Conservation (phyloP, 1,140 invertebrate genomes). For the Papilio machaon region DNA sequence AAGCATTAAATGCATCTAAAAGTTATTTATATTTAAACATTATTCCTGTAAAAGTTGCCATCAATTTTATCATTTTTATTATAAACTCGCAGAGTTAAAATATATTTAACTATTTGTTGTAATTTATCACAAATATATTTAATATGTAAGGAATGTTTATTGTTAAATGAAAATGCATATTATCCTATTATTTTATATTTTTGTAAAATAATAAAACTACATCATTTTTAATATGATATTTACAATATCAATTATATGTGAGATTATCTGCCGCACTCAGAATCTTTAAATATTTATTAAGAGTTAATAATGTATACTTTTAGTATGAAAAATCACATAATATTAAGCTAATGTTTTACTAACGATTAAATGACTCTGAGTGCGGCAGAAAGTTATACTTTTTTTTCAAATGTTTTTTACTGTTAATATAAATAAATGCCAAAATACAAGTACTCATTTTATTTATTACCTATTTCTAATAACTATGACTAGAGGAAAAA, state of each 20-base stretch:
- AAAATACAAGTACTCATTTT: not conserved
- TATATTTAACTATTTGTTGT: not conserved
- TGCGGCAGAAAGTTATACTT: too few relatives aligned
- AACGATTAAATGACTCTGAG: too few relatives aligned
- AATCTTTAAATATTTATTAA: too few relatives aligned
- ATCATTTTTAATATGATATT: not conserved
- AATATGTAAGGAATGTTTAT: not conserved
- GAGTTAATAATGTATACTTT: too few relatives aligned
- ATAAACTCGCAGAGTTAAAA: not conserved
- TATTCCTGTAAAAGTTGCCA: not conserved
- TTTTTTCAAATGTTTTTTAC: not conserved
- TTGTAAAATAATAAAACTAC: not conserved
- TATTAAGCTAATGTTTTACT: too few relatives aligned
- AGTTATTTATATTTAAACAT: not conserved
- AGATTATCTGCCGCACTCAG: not conserved
- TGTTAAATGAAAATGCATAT: not conserved
- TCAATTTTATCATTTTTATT: not conserved
- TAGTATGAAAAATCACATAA: too few relatives aligned
- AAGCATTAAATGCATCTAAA: not conserved
- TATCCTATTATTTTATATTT: slow-evolving; percentile 2
- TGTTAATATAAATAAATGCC: not conserved
- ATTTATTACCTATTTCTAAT: not conserved
- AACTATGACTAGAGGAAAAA: slow-evolving; percentile 1
- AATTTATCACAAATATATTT: not conserved
- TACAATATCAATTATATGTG: not conserved